Evolutionary conservation across 2,113 vertebrate species (phyloP).

Genomic region (Pontoporia blainvillei): DNA sequence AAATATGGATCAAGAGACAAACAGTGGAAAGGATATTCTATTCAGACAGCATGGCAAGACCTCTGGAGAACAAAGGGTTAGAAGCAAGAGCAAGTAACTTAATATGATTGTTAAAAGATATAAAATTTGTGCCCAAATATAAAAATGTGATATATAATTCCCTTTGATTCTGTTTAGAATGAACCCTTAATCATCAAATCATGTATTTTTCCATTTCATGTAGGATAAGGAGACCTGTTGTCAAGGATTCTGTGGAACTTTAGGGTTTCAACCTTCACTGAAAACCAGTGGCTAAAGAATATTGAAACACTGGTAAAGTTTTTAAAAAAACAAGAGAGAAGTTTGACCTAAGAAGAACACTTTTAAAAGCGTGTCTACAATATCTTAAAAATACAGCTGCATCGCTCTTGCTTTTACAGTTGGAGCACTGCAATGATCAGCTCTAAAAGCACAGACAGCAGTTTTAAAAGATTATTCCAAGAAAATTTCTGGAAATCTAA

Average conservation of each 20-base stretch:
- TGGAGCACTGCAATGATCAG: background rate
- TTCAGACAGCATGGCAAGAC: background rate
- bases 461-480: background rate
- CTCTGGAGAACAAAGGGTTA: slow-evolving; percentile 29
- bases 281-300: background rate
- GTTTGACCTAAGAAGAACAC: background rate
- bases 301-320: background rate
- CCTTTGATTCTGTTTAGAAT: background rate
- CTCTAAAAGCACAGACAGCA: background rate
- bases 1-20: background rate
- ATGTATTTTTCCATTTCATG: background rate
- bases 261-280: background rate
- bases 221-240: background rate
- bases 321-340: background rate
- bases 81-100: slow-evolving; percentile 11
- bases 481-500: background rate
- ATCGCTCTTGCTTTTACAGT: background rate
- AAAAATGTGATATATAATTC: background rate
- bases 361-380: background rate
- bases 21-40: background rate
- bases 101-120: background rate
- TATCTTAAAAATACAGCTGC: background rate
- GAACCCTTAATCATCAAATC: background rate
- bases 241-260: background rate
- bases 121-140: background rate